phyloP scores from a whole-genome alignment of 2,888 invertebrate species.

The Quadriops clusia region DNA sequence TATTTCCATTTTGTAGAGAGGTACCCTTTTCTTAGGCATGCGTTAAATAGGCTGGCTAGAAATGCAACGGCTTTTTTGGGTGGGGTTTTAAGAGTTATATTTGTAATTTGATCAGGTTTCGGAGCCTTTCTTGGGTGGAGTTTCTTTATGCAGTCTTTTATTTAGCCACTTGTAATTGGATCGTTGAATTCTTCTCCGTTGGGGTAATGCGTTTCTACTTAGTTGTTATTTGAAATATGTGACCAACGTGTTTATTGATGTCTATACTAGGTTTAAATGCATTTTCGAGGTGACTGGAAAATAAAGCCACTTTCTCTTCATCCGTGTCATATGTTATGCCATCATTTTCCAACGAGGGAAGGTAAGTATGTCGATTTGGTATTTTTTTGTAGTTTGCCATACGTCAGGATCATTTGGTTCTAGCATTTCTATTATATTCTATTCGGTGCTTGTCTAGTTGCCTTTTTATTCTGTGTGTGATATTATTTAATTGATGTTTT shows the following conservation, averaged over 20 bases:
- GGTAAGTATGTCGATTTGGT: not conserved
- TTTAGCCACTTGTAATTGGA: constrained; percentile 4
- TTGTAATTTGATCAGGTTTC: constrained; percentile 5
- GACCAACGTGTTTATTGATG: no score
- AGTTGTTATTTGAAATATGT: constrained; percentile 4
- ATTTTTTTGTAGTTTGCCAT: constrained; percentile 4
- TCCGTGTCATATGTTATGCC: no score
- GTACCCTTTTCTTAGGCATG: constrained; percentile 11
- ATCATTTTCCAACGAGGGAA: no score
- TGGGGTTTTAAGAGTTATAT: constrained; percentile 5
- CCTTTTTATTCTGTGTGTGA: constrained; percentile 5
- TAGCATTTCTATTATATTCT: constrained; percentile 3
- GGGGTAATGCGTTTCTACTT: constrained; percentile 7
- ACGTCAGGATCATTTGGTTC: constrained; percentile 1
- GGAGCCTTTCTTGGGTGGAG: constrained; percentile 3
- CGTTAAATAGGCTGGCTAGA: constrained; percentile 13
- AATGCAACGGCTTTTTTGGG: constrained; percentile 13
- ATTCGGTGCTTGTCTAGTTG: constrained; percentile 5
- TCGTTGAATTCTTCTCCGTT: constrained; percentile 6
- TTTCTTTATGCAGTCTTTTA: constrained; percentile 3
- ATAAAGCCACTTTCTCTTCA: no score
- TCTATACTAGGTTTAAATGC: no score
- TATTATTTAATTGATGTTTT: constrained; percentile 4
- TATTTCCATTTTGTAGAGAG: constrained; percentile 16
- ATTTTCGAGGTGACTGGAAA: no score